Conservation (phyloP, 2,113 vertebrate genomes). For the Aphyosemion australe region DNA sequence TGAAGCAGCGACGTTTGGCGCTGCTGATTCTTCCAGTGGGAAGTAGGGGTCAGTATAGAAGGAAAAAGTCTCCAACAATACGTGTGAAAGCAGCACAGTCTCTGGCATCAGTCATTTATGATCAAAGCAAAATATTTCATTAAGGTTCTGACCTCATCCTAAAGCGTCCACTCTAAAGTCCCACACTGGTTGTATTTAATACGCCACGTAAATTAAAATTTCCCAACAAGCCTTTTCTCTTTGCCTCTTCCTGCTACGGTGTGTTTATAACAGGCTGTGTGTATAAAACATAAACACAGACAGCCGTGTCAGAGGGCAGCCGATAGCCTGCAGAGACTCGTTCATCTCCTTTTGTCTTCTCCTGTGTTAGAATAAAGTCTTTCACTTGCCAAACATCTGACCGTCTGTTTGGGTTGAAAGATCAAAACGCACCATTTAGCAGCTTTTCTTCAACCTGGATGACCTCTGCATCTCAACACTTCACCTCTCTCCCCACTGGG, state of each 20-base stretch:
- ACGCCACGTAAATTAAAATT: too few species aligned
- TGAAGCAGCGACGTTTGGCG: too few species aligned
- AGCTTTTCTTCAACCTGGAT: conserved; percentile 43
- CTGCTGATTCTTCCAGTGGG: too few species aligned
- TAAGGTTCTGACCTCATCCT: too few species aligned
- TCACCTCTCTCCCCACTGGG: conserved; percentile 44
- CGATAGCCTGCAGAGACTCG: conserved; percentile 58
- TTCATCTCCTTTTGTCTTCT: conserved; percentile 63
- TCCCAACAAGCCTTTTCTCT: not conserved
- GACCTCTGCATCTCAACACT: conserved; percentile 59
- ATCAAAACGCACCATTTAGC: conserved; percentile 55
- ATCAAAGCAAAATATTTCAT: too few species aligned
- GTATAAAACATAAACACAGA: conserved; percentile 52
- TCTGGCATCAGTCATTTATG: too few species aligned
- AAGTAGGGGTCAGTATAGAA: too few species aligned
- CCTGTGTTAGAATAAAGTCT: conserved; percentile 42
- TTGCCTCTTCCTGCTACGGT: conserved; percentile 30
- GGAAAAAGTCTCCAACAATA: too few species aligned
- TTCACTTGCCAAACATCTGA: conserved; percentile 35
- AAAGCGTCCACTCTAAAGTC: too few species aligned
- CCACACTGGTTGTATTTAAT: too few species aligned
- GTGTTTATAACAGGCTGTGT: conserved; percentile 42
- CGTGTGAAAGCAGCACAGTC: too few species aligned
- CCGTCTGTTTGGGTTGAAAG: conserved; percentile 4
- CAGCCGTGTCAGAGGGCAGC: conserved; percentile 67